These are phyloP conservation scores for Prunella fulvescens DNA, from an alignment of 2,113 vertebrate genomes.

Conservation along the genomic window DNA sequence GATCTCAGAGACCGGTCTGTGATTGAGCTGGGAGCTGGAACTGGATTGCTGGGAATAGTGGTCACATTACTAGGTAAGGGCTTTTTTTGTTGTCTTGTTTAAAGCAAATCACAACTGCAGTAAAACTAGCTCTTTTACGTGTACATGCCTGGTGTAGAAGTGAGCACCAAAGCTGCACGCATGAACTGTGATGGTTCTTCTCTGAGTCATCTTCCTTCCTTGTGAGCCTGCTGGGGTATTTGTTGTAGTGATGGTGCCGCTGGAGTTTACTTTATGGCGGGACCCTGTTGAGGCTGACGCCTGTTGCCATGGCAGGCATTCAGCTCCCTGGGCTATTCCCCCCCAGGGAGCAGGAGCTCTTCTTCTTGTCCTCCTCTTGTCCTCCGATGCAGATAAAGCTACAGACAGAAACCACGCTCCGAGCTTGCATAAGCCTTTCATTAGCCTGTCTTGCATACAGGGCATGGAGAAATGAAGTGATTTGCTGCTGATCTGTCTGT, in stretches of 20 bases:
- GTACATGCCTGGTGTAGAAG: background rate
- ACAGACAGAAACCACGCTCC: background rate
- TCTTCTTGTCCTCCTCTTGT: background rate
- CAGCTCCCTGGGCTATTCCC: background rate
- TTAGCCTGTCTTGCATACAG: background rate
- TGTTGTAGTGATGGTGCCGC: background rate
- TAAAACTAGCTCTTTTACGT: background rate
- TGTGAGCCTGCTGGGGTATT: background rate
- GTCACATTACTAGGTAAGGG: constrained; percentile 86
- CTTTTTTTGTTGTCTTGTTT: background rate
- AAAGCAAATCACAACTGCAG: background rate
- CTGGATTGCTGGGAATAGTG: constrained; percentile 93
- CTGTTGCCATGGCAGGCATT: constrained; percentile 1
- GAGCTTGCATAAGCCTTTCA: background rate
- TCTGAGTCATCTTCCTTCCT: background rate
- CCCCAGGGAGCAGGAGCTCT: background rate
- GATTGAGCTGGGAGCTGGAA: constrained; percentile 93
- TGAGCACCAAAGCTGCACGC: background rate
- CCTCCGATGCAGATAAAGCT: background rate
- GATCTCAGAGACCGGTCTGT: constrained; percentile 76
- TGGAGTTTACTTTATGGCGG: background rate
- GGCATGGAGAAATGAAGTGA: background rate
- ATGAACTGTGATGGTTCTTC: background rate
- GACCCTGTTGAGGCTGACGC: background rate
- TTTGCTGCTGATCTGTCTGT: background rate